These are phyloP conservation scores for Orchesella flavescens DNA, from an alignment of 2,888 invertebrate species.

Conservation along the genomic window DNA sequence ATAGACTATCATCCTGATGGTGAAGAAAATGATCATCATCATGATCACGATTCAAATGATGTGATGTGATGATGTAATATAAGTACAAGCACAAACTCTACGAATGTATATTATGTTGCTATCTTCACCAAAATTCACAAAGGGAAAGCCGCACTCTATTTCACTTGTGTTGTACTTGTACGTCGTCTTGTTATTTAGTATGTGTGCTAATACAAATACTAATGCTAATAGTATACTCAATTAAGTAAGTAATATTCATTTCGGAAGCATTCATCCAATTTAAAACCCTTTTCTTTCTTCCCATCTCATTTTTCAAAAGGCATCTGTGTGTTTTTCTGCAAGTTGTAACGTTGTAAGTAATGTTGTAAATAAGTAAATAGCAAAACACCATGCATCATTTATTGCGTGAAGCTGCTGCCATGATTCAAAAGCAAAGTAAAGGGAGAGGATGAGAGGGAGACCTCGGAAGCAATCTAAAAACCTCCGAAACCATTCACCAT, in stretches of 20 bases:
- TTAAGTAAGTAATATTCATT: conserved; percentile 40
- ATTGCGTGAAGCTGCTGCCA: too few species aligned
- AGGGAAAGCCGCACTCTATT: conserved; percentile 7
- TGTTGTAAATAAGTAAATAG: too few species aligned
- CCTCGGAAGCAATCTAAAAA: conserved; percentile 18
- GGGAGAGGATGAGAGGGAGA: not conserved
- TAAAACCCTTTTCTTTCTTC: conserved; percentile 27
- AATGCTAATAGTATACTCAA: too few species aligned
- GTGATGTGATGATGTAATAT: not conserved
- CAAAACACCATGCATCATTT: conserved; percentile 1
- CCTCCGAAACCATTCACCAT: conserved; percentile 31
- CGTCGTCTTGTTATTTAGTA: not conserved
- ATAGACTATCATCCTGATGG: too few species aligned
- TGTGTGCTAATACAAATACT: not conserved
- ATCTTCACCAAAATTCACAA: not conserved
- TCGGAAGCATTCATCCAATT: conserved; percentile 44
- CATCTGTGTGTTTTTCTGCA: not conserved
- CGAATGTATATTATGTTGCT: too few species aligned
- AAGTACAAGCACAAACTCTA: too few species aligned
- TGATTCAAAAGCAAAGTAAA: not conserved
- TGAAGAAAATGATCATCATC: too few species aligned
- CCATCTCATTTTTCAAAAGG: not conserved
- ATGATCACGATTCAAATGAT: too few species aligned
- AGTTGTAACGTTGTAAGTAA: too few species aligned
- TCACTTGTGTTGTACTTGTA: not conserved